Evolutionary conservation across 2,888 invertebrate genomes (phyloP), one percentile per base, ranked within the genome.

Genomic region (Ecliptopera silaceata): DNA sequence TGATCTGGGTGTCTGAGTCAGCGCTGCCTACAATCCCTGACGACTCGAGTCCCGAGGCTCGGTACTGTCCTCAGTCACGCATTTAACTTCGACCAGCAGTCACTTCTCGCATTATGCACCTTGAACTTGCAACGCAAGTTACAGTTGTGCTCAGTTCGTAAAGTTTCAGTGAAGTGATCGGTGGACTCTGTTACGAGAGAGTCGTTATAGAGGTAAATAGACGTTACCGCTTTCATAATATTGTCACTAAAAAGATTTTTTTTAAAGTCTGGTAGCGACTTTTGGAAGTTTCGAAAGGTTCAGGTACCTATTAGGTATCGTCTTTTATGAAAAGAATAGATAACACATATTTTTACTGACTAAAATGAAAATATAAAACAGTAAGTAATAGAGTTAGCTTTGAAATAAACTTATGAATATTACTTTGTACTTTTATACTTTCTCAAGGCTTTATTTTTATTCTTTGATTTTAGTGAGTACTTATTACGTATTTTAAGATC

Each of bases 1-100:
- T 88, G 85, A 91, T 84, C 85, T 41, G 56, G 77, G 75, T 75
- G 71, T 38, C 43, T 89, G 89, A 88, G 75, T 88, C 88, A 88
- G 75, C 68, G 49, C 56, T 62, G 71, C 67, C 66, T 83, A 71
- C 73, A 71, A 71, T 76, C 78, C 80, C 80, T 77, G 81, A 74
- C 72, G 39, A 51, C 42, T 67, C 65, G 56, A 12, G 47, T 57
- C 54, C 45, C 65, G 31, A 17, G 41, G 11, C 49, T 44, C 52
- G 26, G 29, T 39, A 22, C 49, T 48, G 64, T 69, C 71, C 75
- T 80, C 82, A 81, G 79, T 85, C 77, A 78, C 75, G 74, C 71
- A 77, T 76, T 72, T 70, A 78, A 75, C 77, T 74, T 76, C 79
- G 73, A 74, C 68, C 74, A 66, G 63, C 74, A 77, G 42, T 39